Evolutionary conservation across 2,888 invertebrate species (phyloP).

Genomic region (Spodoptera picta): DNA sequence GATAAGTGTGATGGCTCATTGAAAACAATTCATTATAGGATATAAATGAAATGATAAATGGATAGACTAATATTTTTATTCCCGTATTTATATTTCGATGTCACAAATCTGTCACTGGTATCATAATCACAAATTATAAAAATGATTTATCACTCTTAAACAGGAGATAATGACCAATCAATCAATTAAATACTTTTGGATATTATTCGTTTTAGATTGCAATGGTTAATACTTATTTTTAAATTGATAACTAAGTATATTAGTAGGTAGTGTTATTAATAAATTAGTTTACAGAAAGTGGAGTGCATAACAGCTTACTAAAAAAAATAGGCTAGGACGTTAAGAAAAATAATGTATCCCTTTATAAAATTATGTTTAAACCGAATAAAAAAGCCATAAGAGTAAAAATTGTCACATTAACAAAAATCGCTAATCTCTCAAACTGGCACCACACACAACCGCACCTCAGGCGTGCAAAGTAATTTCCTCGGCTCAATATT

Average conservation of each 20-base stretch:
- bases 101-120: slow-evolving; percentile 3
- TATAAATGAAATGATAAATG: too few species aligned
- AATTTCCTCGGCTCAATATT: slow-evolving; percentile 73
- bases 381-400: too few species aligned
- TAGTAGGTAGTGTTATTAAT: too few species aligned
- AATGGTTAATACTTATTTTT: slow-evolving; percentile 5
- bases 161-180: slow-evolving; percentile 24
- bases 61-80: too few species aligned
- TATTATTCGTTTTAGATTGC: slow-evolving; percentile 7
- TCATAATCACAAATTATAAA: slow-evolving; percentile 16
- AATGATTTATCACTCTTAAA: slow-evolving; percentile 18
- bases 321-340: too few species aligned
- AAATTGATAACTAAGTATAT: too few species aligned
- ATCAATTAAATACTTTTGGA: slow-evolving; percentile 19
- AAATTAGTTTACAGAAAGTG: too few species aligned
- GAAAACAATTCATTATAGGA: too few species aligned
- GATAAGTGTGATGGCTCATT: too few species aligned
- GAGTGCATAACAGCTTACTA: too few species aligned
- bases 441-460: slow-evolving; percentile 12
- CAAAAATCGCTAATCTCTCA: background rate
- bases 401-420: background rate
- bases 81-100: background rate
- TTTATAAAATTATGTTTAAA: too few species aligned
- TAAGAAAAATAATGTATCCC: too few species aligned
- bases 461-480: slow-evolving; percentile 68